These are phyloP conservation scores for Pyralis farinalis DNA, from an alignment of 2,888 invertebrate genomes.

Conservation along the genomic window DNA sequence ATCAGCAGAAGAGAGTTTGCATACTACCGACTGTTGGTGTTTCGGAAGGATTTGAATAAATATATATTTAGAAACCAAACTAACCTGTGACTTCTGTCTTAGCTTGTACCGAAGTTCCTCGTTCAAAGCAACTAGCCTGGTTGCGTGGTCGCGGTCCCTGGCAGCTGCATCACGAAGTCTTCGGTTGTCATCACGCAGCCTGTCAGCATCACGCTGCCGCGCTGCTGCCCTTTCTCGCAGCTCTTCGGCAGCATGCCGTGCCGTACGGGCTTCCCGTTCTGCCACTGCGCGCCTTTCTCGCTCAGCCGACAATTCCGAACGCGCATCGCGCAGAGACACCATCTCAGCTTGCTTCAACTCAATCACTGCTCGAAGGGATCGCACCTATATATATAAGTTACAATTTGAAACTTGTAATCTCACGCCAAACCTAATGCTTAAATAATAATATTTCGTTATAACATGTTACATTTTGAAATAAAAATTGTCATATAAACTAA, in stretches of 20 bases:
- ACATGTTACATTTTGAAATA: no score
- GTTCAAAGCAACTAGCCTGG: conserved; percentile 89
- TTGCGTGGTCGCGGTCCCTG: conserved; percentile 89
- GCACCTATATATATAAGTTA: conserved; percentile 49
- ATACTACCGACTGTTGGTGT: no score
- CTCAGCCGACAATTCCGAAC: conserved; percentile 85
- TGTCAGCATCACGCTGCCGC: conserved; percentile 86
- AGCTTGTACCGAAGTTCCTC: conserved; percentile 95
- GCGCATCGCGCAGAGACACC: conserved; percentile 86
- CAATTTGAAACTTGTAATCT: no score
- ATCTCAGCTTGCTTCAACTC: conserved; percentile 94
- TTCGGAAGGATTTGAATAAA: no score
- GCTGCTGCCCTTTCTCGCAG: conserved; percentile 88
- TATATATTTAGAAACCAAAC: no score
- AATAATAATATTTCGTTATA: no score
- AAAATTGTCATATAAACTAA: no score
- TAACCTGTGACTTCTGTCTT: conserved; percentile 89
- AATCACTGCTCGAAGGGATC: conserved; percentile 91
- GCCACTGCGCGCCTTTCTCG: conserved; percentile 87
- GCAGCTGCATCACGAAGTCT: conserved; percentile 87
- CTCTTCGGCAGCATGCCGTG: conserved; percentile 93
- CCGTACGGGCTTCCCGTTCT: conserved; percentile 86
- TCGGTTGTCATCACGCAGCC: conserved; percentile 82
- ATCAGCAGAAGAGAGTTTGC: no score
- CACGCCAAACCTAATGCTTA: no score